A percentile compares a stretch with the other conserved stretches of the same genome.
phyloP scores from a whole-genome alignment of 2,888 invertebrate genomes.

The Caenorhabditis sinica region DNA sequence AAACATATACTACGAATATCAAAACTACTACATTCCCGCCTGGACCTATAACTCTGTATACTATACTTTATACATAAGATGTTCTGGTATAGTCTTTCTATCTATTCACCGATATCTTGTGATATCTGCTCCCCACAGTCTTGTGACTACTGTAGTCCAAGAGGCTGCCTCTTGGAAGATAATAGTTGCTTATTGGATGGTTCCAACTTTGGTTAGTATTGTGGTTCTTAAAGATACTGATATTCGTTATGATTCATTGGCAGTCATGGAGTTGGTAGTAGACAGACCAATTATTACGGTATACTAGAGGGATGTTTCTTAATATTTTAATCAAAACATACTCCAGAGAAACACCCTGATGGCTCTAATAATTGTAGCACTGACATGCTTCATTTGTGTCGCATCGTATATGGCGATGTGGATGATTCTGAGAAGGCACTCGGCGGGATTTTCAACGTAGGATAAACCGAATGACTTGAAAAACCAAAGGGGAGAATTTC shows the following conservation, averaged over 20 bases:
- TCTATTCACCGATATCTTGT: conserved; percentile 55
- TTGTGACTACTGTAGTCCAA: conserved; percentile 31
- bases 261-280: conserved; percentile 48
- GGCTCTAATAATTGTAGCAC: conserved; percentile 38
- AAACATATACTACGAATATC: conserved; percentile 28
- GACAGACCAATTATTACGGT: conserved; percentile 42
- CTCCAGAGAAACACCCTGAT: conserved; percentile 58
- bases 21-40: conserved; percentile 40
- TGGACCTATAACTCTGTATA: conserved; percentile 56
- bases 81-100: conserved; percentile 57
- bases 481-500: neutral
- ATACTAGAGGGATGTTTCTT: no score
- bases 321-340: no score
- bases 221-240: conserved; percentile 51
- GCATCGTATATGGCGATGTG: conserved; percentile 36
- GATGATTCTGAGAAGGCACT: conserved; percentile 26
- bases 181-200: conserved; percentile 48
- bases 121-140: conserved; percentile 26
- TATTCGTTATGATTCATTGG: conserved; percentile 42
- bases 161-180: conserved; percentile 47
- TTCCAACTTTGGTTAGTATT: conserved; percentile 52
- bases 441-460: conserved; percentile 21
- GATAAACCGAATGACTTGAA: neutral
- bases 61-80: conserved; percentile 54
- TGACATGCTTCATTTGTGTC: conserved; percentile 54